phyloP scores from a whole-genome alignment of 2,888 invertebrate genomes.

The Corythucha ciliata region DNA sequence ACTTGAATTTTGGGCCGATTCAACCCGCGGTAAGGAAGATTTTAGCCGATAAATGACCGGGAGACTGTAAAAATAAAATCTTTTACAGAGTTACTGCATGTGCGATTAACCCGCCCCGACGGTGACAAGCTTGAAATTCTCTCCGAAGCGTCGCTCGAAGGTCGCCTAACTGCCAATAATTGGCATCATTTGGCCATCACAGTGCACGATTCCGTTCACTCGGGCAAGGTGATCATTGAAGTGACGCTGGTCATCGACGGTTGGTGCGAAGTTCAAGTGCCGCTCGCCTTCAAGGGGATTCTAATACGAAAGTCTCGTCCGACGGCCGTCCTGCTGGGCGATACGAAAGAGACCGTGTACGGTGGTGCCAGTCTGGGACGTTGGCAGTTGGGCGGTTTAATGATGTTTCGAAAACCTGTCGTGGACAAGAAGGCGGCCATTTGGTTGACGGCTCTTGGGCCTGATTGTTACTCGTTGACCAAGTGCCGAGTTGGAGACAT shows the following conservation, averaged over 20 bases:
- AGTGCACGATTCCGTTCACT: conserved; percentile 49
- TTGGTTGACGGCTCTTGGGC: conserved; percentile 49
- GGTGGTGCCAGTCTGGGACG: conserved; percentile 33
- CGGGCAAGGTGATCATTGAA: conserved; percentile 50
- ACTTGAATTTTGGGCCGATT: conserved; percentile 53
- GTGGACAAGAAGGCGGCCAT: conserved; percentile 47
- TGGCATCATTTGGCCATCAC: conserved; percentile 53
- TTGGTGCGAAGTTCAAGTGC: conserved; percentile 48
- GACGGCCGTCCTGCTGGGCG: conserved; percentile 49
- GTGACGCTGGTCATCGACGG: conserved; percentile 53
- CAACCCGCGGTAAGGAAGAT: conserved; percentile 42
- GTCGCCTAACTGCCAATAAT: conserved; percentile 43
- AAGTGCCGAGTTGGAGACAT: conserved; percentile 46
- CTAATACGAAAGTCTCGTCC: conserved; percentile 51
- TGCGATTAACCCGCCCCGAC: conserved; percentile 49
- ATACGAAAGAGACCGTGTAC: conserved; percentile 35
- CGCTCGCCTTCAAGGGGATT: conserved; percentile 51
- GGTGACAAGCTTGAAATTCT: conserved; percentile 44
- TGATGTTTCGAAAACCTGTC: conserved; percentile 50
- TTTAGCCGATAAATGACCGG: too few species aligned
- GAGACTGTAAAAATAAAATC: too few species aligned
- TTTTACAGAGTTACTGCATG: conserved; percentile 29
- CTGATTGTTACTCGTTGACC: conserved; percentile 45
- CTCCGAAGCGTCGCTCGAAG: conserved; percentile 45
- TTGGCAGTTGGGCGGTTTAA: conserved; percentile 48